phyloP scores from a whole-genome alignment of 2,888 invertebrate species.

The Drosophila anomelani region DNA sequence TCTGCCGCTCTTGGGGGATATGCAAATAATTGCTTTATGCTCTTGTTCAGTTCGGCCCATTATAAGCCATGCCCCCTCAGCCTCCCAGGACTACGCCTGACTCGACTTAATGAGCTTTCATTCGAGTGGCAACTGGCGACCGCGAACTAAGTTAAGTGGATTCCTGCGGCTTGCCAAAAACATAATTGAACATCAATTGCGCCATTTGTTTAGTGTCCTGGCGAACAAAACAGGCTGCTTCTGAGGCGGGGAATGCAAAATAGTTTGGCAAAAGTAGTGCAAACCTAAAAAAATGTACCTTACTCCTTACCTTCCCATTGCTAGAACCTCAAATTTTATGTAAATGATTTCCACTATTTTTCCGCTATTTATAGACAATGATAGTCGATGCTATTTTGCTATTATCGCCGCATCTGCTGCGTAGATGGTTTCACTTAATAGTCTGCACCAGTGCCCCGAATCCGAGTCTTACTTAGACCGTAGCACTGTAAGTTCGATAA shows the following conservation, averaged over 20 bases:
- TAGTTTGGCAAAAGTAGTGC: background rate
- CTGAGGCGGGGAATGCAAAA: background rate
- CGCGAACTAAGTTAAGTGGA: conserved; percentile 39
- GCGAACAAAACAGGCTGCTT: background rate
- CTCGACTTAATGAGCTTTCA: conserved; percentile 65
- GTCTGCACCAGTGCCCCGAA: conserved; percentile 6
- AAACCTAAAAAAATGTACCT: background rate
- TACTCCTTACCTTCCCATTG: background rate
- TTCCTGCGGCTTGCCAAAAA: conserved; percentile 43
- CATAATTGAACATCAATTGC: conserved; percentile 64
- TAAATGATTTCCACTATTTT: background rate
- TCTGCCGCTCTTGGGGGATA: conserved; percentile 54
- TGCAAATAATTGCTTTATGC: conserved; percentile 76
- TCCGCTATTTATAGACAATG: background rate
- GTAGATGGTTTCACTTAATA: conserved; percentile 3
- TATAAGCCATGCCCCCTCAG: conserved; percentile 30
- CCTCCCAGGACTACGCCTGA: conserved; percentile 36
- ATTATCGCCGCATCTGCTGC: background rate
- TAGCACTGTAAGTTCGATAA: conserved; percentile 17
- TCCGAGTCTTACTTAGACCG: background rate
- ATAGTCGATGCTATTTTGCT: background rate
- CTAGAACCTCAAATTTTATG: background rate
- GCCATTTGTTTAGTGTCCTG: conserved; percentile 43
- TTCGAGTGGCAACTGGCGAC: conserved; percentile 43
- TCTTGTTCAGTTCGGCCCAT: conserved; percentile 61